Base-by-base conservation (phyloP, 2,113 vertebrate species). In the Pipa parva region DNA sequence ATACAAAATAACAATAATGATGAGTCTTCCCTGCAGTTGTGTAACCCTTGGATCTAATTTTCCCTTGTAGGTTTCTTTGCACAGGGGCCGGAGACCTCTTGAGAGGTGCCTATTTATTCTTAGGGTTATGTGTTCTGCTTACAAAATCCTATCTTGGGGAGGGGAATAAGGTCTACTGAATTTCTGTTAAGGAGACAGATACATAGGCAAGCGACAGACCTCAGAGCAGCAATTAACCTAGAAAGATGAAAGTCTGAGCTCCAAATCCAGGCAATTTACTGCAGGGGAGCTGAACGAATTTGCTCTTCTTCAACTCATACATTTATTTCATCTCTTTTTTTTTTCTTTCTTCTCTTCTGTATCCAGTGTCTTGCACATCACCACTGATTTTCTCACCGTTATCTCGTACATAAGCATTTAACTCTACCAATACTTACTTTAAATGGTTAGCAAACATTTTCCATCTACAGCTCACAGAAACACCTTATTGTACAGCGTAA, bases 191-290 rank as follows among this genome's bases (percentile, higher is more conserved):
- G 64, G 36, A 59, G 22, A 50, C 64, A 36, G 42, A 59, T 59
- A 39, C 22, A 21, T 59, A 50, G 56, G 45, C 24, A 56, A 68
- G 58, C 46, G 49, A 33, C 79, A 83, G 84, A 79, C 75, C 69
- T 42, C 70, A 71, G 78, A 81, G 72, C 74, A 79, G 76, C 85
- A 87, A 87, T 85, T 85, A 84, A 76, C 74, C 72, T 77, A 69
- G 74, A 82, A 75, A 83, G 80, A 86, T 84, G 75, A 87, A 87
- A 85, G 71, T 75, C 66, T 77, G 71, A 75, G 79, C 79, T 83
- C 77, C 80, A 83, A 80, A 85, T 82, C 72, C 77, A 72, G 71
- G 46, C 75, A 76, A 77, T 80, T 82, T 83, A 80, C 77, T 81
- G 74, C 60, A 62, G 72, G 74, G 78, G 72, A 68, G 65, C 56